Percentiles rank a stretch among this genome's conserved stretches.
These are phyloP conservation scores for Sorex araneus DNA, from an alignment of 2,113 vertebrate species.

Conservation along the genomic window DNA sequence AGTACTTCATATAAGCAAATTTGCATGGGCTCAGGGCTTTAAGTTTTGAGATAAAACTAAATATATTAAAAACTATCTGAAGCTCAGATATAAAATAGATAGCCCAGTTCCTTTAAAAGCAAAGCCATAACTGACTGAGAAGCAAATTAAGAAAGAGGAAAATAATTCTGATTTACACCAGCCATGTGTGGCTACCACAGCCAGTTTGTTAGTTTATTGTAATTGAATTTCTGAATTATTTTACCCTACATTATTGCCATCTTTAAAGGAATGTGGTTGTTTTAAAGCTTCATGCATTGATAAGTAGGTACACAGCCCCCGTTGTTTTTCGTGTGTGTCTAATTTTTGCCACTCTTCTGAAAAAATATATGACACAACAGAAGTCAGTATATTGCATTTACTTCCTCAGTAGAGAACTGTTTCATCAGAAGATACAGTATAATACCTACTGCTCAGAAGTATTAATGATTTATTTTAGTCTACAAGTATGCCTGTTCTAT, in stretches of 20 bases:
- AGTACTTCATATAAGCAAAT: constrained; percentile 53
- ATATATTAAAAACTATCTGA: constrained; percentile 58
- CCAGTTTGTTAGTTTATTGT: constrained; percentile 75
- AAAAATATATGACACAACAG: constrained; percentile 76
- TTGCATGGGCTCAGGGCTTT: constrained; percentile 24
- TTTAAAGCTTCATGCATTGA: constrained; percentile 74
- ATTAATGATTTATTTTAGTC: constrained; percentile 57
- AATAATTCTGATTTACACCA: constrained; percentile 82
- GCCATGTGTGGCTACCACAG: constrained; percentile 63
- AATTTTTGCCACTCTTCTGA: constrained; percentile 60
- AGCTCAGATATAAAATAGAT: constrained; percentile 70
- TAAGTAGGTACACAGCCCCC: constrained; percentile 54
- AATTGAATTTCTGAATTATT: constrained; percentile 82
- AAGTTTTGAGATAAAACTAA: constrained; percentile 70
- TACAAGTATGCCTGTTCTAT: neutral
- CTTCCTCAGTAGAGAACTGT: constrained; percentile 58
- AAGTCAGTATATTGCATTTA: constrained; percentile 58
- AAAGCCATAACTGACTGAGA: constrained; percentile 56
- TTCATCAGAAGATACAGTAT: constrained; percentile 51
- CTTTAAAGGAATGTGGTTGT: constrained; percentile 78
- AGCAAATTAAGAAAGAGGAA: constrained; percentile 72
- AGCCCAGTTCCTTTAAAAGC: constrained; percentile 66
- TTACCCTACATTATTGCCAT: constrained; percentile 70
- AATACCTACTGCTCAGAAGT: constrained; percentile 62
- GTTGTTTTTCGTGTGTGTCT: constrained; percentile 72